These are phyloP conservation scores for Zenarchopterus dispar DNA, from an alignment of 2,797 vertebrate species.

Conservation along the genomic window DNA sequence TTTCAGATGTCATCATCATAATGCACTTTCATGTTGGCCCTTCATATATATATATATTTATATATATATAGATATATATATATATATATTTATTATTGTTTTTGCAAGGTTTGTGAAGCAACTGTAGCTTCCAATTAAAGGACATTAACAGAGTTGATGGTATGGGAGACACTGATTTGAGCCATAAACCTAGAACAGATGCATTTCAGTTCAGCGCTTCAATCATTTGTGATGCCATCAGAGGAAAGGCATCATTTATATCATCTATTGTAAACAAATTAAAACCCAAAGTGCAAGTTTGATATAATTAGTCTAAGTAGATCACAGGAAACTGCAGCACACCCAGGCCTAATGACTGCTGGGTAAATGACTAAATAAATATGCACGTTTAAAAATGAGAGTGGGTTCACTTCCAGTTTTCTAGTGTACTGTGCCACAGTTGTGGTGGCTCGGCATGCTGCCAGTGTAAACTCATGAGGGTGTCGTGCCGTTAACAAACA, in stretches of 20 bases:
- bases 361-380: slow-evolving; percentile 79
- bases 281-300: slow-evolving; percentile 73
- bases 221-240: slow-evolving; percentile 53
- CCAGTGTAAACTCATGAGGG: slow-evolving; percentile 80
- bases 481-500: slow-evolving; percentile 83
- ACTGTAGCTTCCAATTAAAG: slow-evolving; percentile 29
- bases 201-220: slow-evolving; percentile 53
- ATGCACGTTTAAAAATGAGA: slow-evolving; percentile 74
- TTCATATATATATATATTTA: background rate
- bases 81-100: no score
- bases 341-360: slow-evolving; percentile 72
- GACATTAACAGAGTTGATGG: slow-evolving; percentile 31
- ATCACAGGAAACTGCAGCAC: slow-evolving; percentile 63
- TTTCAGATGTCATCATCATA: slow-evolving; percentile 8
- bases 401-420: slow-evolving; percentile 79
- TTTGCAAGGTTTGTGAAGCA: slow-evolving; percentile 17
- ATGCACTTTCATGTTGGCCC: slow-evolving; percentile 5
- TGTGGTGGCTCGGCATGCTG: slow-evolving; percentile 75
- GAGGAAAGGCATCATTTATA: slow-evolving; percentile 64
- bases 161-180: slow-evolving; percentile 22
- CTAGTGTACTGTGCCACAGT: slow-evolving; percentile 62
- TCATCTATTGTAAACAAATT: slow-evolving; percentile 75
- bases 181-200: slow-evolving; percentile 31
- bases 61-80: background rate
- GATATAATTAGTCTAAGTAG: slow-evolving; percentile 74